These are phyloP conservation scores for Nomada lathburiana DNA, from an alignment of 2,888 invertebrate genomes.

Conservation along the genomic window DNA sequence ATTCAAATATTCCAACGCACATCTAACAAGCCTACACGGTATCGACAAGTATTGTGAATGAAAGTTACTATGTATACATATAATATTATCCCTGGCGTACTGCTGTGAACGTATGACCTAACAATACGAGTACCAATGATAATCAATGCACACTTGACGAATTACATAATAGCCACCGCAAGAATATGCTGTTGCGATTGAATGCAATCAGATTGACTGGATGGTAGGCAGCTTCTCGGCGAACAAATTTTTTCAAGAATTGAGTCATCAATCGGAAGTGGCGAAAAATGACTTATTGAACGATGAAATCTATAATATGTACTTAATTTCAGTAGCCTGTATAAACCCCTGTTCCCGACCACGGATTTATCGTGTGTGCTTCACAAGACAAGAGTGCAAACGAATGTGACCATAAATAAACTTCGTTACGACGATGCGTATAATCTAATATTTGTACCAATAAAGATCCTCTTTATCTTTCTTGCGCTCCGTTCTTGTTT, in stretches of 20 bases:
- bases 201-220: constrained; percentile 4
- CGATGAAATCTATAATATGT: neutral
- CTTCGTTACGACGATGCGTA: constrained; percentile 15
- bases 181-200: neutral
- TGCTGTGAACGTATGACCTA: neutral
- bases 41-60: no score
- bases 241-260: constrained; percentile 2
- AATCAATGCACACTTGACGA: neutral
- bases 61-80: no score
- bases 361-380: constrained; percentile 52
- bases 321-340: constrained; percentile 1
- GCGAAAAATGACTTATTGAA: constrained; percentile 7
- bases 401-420: constrained; percentile 60
- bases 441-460: constrained; percentile 35
- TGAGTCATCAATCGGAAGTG: neutral
- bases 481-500: constrained; percentile 5
- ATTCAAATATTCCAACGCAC: no score
- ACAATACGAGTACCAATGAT: neutral
- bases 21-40: no score
- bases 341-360: constrained; percentile 18
- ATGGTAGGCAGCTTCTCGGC: neutral
- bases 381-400: constrained; percentile 30
- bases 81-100: no score
- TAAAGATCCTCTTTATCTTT: constrained; percentile 29
- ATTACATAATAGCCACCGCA: neutral